phyloP scores from a whole-genome alignment of 2,888 invertebrate species.

The Vannuccia rotundouncinata region DNA sequence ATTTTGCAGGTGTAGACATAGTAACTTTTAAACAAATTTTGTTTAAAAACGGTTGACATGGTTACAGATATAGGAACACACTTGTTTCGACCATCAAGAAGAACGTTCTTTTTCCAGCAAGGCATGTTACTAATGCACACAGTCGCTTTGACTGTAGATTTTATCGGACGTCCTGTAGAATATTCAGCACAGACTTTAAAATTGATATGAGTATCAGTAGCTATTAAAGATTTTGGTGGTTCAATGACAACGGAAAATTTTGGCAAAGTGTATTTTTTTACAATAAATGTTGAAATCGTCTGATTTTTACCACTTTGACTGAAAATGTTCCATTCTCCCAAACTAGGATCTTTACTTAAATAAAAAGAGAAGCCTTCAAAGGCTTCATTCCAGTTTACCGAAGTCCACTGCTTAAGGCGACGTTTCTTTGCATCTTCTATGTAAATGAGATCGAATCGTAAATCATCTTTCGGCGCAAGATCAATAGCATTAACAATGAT shows the following conservation, averaged over 20 bases:
- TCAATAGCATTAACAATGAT: neutral
- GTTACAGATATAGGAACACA: neutral
- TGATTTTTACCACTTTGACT: neutral
- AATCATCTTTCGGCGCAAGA: neutral
- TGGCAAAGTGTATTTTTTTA: neutral
- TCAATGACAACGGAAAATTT: neutral
- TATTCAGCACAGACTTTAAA: conserved; percentile 2
- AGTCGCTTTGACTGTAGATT: neutral
- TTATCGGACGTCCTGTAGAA: neutral
- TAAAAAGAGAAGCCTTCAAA: conserved; percentile 1
- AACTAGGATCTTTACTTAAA: neutral
- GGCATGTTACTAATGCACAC: neutral
- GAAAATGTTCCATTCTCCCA: neutral
- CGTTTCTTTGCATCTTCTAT: neutral
- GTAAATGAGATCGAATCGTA: neutral
- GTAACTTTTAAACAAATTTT: neutral
- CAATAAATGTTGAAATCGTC: neutral
- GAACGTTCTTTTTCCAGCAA: neutral
- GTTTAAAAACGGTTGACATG: neutral
- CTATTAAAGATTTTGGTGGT: neutral
- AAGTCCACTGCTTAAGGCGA: neutral
- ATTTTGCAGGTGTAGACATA: neutral
- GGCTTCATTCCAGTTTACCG: neutral
- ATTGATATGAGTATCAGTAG: neutral
- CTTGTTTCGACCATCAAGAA: neutral